A percentile compares a stretch with the other conserved stretches of the same genome.
Conservation (phyloP, 2,113 vertebrate species). For the Oceanites oceanicus region DNA sequence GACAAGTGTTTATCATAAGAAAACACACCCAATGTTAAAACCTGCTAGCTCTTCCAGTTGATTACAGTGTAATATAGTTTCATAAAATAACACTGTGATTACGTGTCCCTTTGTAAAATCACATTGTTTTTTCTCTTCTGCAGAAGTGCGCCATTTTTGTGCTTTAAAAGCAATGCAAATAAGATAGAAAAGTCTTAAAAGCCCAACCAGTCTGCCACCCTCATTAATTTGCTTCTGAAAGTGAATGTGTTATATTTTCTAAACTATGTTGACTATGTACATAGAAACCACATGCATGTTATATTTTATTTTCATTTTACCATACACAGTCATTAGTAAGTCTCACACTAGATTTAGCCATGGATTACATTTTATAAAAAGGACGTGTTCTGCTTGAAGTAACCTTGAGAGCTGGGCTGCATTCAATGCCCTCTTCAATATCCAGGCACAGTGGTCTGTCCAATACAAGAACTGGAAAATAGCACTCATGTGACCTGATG, state of each 20-base stretch:
- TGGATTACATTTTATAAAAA: constrained; percentile 17
- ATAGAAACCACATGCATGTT: background rate
- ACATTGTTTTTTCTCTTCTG: background rate
- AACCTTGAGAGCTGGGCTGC: background rate
- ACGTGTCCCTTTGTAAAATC: background rate
- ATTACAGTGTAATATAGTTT: background rate
- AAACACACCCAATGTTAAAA: background rate
- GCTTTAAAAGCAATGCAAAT: constrained; percentile 4
- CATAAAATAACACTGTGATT: background rate
- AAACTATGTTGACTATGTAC: background rate
- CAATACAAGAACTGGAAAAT: background rate
- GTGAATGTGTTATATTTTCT: background rate
- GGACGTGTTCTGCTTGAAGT: background rate
- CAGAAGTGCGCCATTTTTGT: background rate
- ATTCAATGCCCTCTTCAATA: background rate
- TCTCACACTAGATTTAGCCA: constrained; percentile 11
- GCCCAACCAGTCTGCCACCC: background rate
- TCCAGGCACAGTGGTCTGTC: background rate
- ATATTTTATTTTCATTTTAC: constrained; percentile 21
- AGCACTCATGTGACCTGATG: background rate
- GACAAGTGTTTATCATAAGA: constrained; percentile 44
- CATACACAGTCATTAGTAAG: background rate
- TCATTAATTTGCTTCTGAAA: constrained; percentile 41
- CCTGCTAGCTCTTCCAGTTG: background rate
- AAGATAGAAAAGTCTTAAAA: background rate